Conservation (phyloP, 2,113 vertebrate species). For the Cyanoliseus patagonus region DNA sequence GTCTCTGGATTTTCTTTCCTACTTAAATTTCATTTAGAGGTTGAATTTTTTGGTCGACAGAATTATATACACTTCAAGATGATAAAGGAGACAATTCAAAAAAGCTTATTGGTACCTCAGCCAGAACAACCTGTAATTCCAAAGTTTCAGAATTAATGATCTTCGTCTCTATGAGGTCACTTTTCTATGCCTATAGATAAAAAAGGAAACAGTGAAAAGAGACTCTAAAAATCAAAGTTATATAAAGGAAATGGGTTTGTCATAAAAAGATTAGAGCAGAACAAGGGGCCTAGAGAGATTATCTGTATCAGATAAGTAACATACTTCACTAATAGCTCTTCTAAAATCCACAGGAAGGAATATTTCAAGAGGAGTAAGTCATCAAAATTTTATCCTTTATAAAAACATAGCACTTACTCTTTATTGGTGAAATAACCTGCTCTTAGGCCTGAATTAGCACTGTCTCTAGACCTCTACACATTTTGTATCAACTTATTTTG, state of each 20-base stretch:
- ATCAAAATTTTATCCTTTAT: background rate
- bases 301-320: background rate
- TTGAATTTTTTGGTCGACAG: background rate
- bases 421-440: background rate
- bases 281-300: background rate
- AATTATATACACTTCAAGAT: background rate
- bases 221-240: background rate
- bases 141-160: background rate
- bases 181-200: background rate
- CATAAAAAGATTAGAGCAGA: background rate
- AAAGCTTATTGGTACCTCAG: background rate
- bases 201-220: background rate
- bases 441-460: slow-evolving; percentile 8
- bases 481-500: background rate
- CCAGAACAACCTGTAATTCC: background rate
- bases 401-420: background rate
- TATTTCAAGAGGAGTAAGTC: background rate
- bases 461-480: background rate
- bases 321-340: background rate
- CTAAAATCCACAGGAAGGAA: background rate
- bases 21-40: background rate
- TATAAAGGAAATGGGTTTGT: background rate
- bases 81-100: background rate
- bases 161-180: background rate
- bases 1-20: background rate